Conservation (phyloP, 2,888 invertebrate genomes). For the Andrena bucephala region DNA sequence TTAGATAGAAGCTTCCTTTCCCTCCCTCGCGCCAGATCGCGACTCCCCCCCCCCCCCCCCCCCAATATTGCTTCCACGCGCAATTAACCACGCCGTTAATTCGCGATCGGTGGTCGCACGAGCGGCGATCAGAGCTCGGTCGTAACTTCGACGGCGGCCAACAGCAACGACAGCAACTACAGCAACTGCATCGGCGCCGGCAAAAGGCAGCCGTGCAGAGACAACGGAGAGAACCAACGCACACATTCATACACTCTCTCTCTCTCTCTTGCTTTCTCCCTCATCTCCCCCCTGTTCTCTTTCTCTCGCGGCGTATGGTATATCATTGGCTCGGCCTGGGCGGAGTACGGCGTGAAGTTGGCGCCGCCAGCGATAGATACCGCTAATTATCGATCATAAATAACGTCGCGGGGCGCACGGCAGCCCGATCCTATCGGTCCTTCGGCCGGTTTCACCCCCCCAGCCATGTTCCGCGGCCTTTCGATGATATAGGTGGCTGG, state of each 20-base stretch:
- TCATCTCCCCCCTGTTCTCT: neutral
- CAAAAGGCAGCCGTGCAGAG: conserved; percentile 21
- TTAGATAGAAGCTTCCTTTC: neutral
- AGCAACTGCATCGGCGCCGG: conserved; percentile 11
- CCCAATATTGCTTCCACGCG: conserved; percentile 16
- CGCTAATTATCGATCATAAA: conserved; percentile 85
- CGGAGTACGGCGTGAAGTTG: conserved; percentile 77
- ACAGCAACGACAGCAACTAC: conserved; percentile 47
- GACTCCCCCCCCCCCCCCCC: neutral
- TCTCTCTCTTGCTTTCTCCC: too few relatives aligned
- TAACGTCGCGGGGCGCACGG: conserved; percentile 80
- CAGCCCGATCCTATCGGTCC: conserved; percentile 80
- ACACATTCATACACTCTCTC: neutral
- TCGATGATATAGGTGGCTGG: conserved; percentile 71
- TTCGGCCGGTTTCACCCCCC: conserved; percentile 63
- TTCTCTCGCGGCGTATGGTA: conserved; percentile 70
- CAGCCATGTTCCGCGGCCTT: conserved; percentile 66
- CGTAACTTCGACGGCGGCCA: conserved; percentile 47
- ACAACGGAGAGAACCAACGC: conserved; percentile 6
- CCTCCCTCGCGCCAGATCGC: neutral
- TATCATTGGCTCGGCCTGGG: conserved; percentile 80
- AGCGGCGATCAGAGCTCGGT: conserved; percentile 13
- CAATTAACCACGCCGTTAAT: conserved; percentile 22
- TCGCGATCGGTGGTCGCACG: conserved; percentile 24
- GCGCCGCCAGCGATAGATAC: conserved; percentile 85